phyloP scores from a whole-genome alignment of 2,113 vertebrate genomes.

The Mola mola region DNA sequence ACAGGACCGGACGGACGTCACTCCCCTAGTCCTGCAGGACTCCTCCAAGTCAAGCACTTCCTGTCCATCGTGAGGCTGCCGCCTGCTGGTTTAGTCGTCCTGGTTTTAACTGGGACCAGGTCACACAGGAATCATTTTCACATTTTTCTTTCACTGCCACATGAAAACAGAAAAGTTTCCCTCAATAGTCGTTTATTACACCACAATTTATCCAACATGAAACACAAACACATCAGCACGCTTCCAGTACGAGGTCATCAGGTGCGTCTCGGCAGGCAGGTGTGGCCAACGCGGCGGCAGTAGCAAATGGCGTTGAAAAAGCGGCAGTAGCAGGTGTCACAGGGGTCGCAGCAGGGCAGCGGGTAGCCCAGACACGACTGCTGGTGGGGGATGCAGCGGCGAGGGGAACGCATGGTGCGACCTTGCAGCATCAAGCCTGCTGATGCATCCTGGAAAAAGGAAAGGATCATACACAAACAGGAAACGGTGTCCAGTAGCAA shows the following conservation, averaged over 20 bases:
- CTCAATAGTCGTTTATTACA: constrained; percentile 41
- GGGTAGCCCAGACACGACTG: constrained; percentile 94
- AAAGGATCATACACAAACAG: not conserved
- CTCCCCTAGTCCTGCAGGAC: too few species aligned
- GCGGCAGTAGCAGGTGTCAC: constrained; percentile 96
- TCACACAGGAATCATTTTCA: not conserved
- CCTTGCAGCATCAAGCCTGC: constrained; percentile 73
- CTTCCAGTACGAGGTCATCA: constrained; percentile 32
- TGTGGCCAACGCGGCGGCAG: constrained; percentile 88
- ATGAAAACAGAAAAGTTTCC: not conserved
- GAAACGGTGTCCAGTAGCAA: not conserved
- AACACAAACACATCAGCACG: not conserved
- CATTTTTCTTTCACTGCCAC: not conserved
- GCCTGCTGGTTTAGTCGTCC: too few species aligned
- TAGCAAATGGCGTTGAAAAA: constrained; percentile 97
- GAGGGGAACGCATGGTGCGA: constrained; percentile 85
- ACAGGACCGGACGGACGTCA: too few species aligned
- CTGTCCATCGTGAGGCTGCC: too few species aligned
- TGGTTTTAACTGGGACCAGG: too few species aligned
- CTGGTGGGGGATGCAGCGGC: constrained; percentile 90
- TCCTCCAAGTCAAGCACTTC: too few species aligned
- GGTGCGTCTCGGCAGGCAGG: constrained; percentile 66
- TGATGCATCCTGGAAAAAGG: constrained; percentile 72
- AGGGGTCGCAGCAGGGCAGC: constrained; percentile 92
- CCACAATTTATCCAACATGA: constrained; percentile 6